Conservation (phyloP, 2,888 invertebrate species). For the Ophioninae sp. region DNA sequence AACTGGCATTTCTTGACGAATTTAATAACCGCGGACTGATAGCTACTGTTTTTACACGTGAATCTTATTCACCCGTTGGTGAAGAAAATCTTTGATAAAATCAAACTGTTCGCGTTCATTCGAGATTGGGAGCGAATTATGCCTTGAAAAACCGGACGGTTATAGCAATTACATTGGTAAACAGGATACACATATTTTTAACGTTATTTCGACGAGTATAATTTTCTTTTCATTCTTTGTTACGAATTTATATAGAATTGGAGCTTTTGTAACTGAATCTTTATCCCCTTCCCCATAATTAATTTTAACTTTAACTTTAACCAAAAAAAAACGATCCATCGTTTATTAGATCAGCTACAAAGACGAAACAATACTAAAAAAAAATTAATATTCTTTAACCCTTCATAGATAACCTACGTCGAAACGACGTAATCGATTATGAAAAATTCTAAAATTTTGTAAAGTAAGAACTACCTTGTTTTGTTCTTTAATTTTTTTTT, state of each 20-base stretch:
- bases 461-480: too few relatives aligned
- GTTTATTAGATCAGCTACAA: not conserved
- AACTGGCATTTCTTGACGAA: conserved; percentile 67
- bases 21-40: conserved; percentile 41
- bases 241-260: not conserved
- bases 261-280: not conserved
- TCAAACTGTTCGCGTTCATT: not conserved
- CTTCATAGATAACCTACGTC: too few relatives aligned
- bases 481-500: too few relatives aligned
- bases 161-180: too few relatives aligned
- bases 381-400: not conserved
- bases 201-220: too few relatives aligned
- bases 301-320: too few relatives aligned
- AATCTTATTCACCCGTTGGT: not conserved
- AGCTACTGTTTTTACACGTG: not conserved
- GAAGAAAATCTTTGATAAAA: not conserved
- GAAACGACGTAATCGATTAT: too few relatives aligned
- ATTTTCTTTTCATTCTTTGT: not conserved
- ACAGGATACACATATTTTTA: too few relatives aligned
- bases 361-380: not conserved
- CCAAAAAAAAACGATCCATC: too few relatives aligned
- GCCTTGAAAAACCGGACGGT: too few relatives aligned
- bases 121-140: not conserved
- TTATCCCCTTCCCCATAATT: too few relatives aligned
- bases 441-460: too few relatives aligned